phyloP scores from a whole-genome alignment of 2,797 vertebrate species.

The Danionella dracula region DNA sequence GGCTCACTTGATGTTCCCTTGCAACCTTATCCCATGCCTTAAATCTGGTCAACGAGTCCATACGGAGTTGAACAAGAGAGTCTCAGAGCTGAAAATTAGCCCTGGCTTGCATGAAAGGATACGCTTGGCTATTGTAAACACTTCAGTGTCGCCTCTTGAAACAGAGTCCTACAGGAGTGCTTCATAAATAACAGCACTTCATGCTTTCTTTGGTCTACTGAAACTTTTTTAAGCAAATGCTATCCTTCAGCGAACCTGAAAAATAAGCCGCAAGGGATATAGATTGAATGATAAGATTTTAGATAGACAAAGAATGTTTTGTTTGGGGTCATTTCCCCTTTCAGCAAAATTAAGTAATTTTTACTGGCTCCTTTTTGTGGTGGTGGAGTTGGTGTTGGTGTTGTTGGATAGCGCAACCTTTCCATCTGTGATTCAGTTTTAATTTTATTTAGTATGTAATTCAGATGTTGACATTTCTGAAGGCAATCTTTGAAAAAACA shows the following conservation, averaged over 20 bases:
- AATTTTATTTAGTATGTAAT: background rate
- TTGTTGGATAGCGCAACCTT: too few relatives aligned
- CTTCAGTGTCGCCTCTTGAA: background rate
- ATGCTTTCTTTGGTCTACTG: background rate
- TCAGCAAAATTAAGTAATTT: conserved; percentile 2
- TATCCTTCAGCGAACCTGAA: background rate
- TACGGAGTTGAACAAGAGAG: conserved; percentile 1
- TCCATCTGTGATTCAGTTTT: conserved; percentile 9
- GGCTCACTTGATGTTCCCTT: conserved; percentile 16
- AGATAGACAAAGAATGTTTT: background rate
- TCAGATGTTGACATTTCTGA: background rate
- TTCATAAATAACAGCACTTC: background rate
- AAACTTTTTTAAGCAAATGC: background rate
- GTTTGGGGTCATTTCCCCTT: background rate
- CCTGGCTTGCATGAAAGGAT: conserved; percentile 16
- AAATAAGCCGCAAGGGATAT: background rate
- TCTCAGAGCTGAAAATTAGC: conserved; percentile 5
- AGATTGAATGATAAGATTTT: conserved; percentile 20
- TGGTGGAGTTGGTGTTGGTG: background rate
- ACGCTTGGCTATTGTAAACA: conserved; percentile 25
- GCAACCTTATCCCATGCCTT: conserved; percentile 13
- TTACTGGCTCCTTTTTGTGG: background rate
- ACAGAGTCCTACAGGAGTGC: background rate
- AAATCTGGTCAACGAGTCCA: background rate
- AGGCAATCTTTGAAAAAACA: background rate